Evolutionary conservation across 2,888 invertebrate species (phyloP), one percentile per base, ranked within the genome.

Genomic region (Sarcophaga carnaria): DNA sequence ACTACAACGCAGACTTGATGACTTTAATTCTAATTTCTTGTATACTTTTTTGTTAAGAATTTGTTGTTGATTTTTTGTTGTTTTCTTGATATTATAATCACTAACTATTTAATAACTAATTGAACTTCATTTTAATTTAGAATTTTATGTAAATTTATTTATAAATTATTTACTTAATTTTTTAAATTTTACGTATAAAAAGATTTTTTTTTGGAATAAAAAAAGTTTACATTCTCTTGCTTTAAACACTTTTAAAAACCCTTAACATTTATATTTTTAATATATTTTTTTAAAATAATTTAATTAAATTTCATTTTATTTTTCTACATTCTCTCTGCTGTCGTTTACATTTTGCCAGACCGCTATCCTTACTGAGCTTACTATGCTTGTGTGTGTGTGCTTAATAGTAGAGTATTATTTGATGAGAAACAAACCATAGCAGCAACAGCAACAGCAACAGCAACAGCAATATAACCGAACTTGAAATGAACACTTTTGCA

Each of bases 331-430:
- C 62, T 75, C 90, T 54, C 14, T 54, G 12, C 54, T 54, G 12
- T 54, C 12, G 14, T 54, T 54, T 54, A 89, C 83, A 86, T 64
- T 89, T 88, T 66, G 11, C 71, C 89, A 90, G 89, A 90, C 90
- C 90, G 90, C 91, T 90, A 90, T 89, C 91, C 90, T 91, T 89
- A 91, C 90, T 91, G 90, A 88, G 85, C 83, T 81, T 81, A 72
- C 59, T 12, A 67, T 37, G 76, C 78, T 80, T 88, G 70, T 81
- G 84, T 83, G 67, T 88, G 80, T 88, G 85, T 60, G 14, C 11
- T 62, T 8, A 6, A 4, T 67, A 89, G 88, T 89, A 89, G 59
- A 69, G 76, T 62, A 72, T 64, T 75, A 62, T 76, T 77, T 75
- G n/a, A 64, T 62, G 72, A 62, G 49, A 71, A 85, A 80, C 5